Percentiles rank a stretch among this genome's conserved stretches.
Conservation (phyloP, 92 coral and sea anemone genomes). For the Heteractis magnifica region DNA sequence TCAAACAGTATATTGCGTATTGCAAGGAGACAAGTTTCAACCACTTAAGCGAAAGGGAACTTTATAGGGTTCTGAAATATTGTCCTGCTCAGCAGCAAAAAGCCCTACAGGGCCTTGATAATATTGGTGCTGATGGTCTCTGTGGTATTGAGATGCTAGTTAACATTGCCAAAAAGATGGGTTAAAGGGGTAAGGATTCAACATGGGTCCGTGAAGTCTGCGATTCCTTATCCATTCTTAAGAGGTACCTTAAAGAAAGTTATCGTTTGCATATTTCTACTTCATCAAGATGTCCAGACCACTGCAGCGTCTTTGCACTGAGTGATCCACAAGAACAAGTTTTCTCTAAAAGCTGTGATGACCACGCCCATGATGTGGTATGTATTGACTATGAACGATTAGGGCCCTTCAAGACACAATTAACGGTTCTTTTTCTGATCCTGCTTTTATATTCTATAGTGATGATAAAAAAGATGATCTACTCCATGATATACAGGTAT, state of each 20-base stretch:
- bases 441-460: slow-evolving; percentile 32
- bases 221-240: slow-evolving; percentile 17
- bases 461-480: slow-evolving; percentile 47
- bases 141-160: slow-evolving; percentile 38
- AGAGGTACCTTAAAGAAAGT: slow-evolving; percentile 41
- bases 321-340: slow-evolving; percentile 51
- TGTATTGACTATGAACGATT: slow-evolving; percentile 39
- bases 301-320: slow-evolving; percentile 51
- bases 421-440: slow-evolving; percentile 37
- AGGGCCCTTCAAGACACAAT: slow-evolving; percentile 29
- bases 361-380: slow-evolving; percentile 44
- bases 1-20: slow-evolving; percentile 43
- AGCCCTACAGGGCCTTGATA: slow-evolving; percentile 52
- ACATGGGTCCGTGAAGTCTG: slow-evolving; percentile 32
- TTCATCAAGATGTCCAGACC: slow-evolving; percentile 55
- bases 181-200: slow-evolving; percentile 29
- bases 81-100: slow-evolving; percentile 53
- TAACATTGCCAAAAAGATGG: slow-evolving; percentile 30
- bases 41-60: slow-evolving; percentile 48
- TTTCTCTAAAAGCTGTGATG: slow-evolving; percentile 42
- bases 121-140: slow-evolving; percentile 41
- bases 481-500: slow-evolving; percentile 30
- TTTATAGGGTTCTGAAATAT: slow-evolving; percentile 39
- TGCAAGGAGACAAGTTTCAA: slow-evolving; percentile 35
- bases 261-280: slow-evolving; percentile 45